Evolutionary conservation across 2,113 vertebrate species (phyloP), one percentile per base, ranked within the genome.

Genomic region (Hippocampus guttulatus): DNA sequence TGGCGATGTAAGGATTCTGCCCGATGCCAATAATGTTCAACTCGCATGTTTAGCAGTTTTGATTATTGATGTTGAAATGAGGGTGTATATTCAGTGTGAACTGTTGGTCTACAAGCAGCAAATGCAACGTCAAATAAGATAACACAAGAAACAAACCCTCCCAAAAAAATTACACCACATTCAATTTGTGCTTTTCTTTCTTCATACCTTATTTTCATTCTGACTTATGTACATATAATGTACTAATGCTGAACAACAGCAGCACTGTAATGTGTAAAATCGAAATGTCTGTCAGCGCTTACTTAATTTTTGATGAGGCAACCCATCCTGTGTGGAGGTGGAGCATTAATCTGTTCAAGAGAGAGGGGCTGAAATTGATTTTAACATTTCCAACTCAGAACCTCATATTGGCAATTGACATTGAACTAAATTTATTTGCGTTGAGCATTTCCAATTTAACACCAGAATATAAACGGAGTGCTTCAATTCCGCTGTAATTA

Each of bases 391-490:
- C 78, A 85, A 88, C 78, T 87, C 85, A 67, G 75, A 88, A 86
- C 88, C 89, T 86, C 75, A 79, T 84, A 88, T 79, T 81, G 84
- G 85, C 89, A 88, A 91, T 92, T 91, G 88, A 81, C 81, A 90
- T 88, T 90, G 89, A 92, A 90, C 89, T 89, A 88, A 88, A 91
- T 90, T 87, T 81, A 91, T 91, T 90, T 90, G 84, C 87, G 91
- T 90, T 92, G 89, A 88, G 84, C 84, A 91, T 89, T 90, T 91
- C 81, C 82, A 88, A 88, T 92, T 92, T 91, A 85, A 88, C 87
- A 83, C 73, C 51, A 84, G 81, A 90, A 88, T 87, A 87, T 84
- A 90, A 92, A 91, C 85, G 85, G 88, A 87, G 83, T 87, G 78
- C 77, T 88, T 92, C 88, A 91, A 87, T 87, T 89, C 86, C 83